Evolutionary conservation across 2,797 vertebrate genomes (phyloP), one percentile per base, ranked within the genome.

Genomic region (Anas georgica): DNA sequence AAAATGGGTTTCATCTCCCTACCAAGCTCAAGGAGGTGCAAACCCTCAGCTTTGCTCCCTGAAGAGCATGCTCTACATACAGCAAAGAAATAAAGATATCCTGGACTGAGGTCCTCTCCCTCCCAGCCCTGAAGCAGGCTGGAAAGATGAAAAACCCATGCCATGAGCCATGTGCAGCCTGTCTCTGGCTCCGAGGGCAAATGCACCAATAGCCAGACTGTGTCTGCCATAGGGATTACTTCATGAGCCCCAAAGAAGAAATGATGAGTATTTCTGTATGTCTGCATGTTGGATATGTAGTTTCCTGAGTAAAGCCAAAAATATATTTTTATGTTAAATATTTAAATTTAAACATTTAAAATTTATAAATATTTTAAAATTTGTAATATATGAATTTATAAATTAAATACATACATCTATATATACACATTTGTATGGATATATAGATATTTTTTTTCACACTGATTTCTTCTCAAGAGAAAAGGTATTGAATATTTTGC

Each of bases 261-360:
- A 81, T 12, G 9, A 72, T 31, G 1, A 87, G 15, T 4, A 1
- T 87, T 73, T 79, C 55, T 89, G 72, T 23, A 39, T 52, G 29
- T 0, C 3, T 59, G 59, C 2, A 0, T 48, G 43, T 35, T 77
- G 39, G 63, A 70, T 39, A 14, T 45, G 31, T 17, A 17, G 4
- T 68, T 83, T 91, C 37, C 41, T 41, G 10, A 68, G 43, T 31
- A 75, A 62, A 82, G 22, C 54, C 33, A 60, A 43, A 60, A 43
- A 64, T 20, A 23, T 48, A 45, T 60, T 86, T 70, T n/a, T 55
- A 20, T 5, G 78, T 50, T 81, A 86, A 84, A 64, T 78, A 78
- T 81, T 72, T 21, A 66, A 23, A 66, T 22, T 16, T 22, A 60
- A 58, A 28, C 5, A 75, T 50, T 68, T 60, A 10, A 45, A 56